Base-by-base conservation (phyloP, 2,888 invertebrate genomes). In the Campoplex capitator region DNA sequence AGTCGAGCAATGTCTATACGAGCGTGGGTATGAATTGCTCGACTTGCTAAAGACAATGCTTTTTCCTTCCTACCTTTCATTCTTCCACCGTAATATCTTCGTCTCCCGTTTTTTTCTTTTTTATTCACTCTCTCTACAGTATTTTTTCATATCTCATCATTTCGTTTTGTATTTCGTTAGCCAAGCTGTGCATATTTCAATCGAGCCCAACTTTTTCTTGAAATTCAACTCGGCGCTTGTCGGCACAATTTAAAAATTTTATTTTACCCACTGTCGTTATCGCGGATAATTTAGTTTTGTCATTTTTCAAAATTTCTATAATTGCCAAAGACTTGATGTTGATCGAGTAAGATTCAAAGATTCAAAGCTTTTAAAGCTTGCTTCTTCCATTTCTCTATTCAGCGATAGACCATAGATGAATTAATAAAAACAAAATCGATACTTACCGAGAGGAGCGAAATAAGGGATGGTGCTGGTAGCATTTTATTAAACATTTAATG, bases 401-500 rank as follows among this genome's bases (percentile, higher is more conserved):
- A 32, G 68, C 51, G 28, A 80, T 75, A 23, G 23, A 80, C 75
- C 80, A 65, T 13, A 62, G 38, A 74, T 38, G 58, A 54, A 79
- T 76, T 42, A 70, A 81, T 48, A 23, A 48, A 65, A 68, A 68
- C 28, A 18, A 51, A 45, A 48, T 73, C 32, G 82, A 67, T 54
- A 35, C 38, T n/a, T 80, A 65, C 73, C 85, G 73, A 45, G 73
- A 68, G 54, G 73, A 71, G 35, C 32, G 16, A 58, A 45, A 62
- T 58, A 45, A 74, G 75, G 67, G 42, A 67, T 65, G 56, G 79
- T 23, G 28, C 23, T 51, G 28, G 83, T 51, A 62, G 48, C 80
- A 78, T 83, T 90, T 92, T 90, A 91, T 90, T 92, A 92, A 92
- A 91, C 90, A 91, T 88, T 89, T 88, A 90, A 91, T 91, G 88